Evolutionary conservation across 2,113 vertebrate genomes (phyloP).

Genomic region (Daboia siamensis): DNA sequence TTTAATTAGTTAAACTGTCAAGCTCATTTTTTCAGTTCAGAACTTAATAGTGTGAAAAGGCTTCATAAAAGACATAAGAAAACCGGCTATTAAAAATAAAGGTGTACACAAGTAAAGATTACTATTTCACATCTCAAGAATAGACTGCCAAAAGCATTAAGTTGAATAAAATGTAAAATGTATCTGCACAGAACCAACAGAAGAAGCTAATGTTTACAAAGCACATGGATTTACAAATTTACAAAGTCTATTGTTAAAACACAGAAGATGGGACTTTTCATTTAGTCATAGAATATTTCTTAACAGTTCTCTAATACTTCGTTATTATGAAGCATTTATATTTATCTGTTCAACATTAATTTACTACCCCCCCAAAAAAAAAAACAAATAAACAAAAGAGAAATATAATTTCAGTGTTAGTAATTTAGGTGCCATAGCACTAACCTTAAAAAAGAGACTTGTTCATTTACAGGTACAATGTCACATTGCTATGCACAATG

Average conservation of each 20-base stretch:
- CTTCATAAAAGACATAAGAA: constrained; percentile 33
- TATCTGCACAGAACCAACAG: constrained; percentile 35
- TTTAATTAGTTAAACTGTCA: not conserved
- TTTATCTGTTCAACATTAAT: constrained; percentile 61
- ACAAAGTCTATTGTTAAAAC: constrained; percentile 57
- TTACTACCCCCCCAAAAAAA: constrained; percentile 39
- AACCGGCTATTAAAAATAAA: constrained; percentile 28
- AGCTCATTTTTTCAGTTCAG: constrained; percentile 20
- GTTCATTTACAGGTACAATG: constrained; percentile 55
- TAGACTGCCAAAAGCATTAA: not conserved
- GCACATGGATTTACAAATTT: constrained; percentile 56
- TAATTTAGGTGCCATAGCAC: constrained; percentile 56
- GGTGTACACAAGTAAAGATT: not conserved
- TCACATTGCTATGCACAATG: constrained; percentile 56
- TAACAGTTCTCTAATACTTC: constrained; percentile 59
- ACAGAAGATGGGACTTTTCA: constrained; percentile 56
- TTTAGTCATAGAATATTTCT: constrained; percentile 57
- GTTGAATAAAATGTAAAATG: constrained; percentile 34
- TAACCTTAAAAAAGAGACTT: constrained; percentile 62
- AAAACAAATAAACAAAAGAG: constrained; percentile 58
- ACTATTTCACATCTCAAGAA: not conserved
- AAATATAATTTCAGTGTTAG: constrained; percentile 55
- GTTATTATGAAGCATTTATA: constrained; percentile 53
- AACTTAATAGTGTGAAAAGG: constrained; percentile 40
- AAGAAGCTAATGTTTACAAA: constrained; percentile 53